Conservation (phyloP, 2,888 invertebrate genomes). For the Eucera pruinosa region DNA sequence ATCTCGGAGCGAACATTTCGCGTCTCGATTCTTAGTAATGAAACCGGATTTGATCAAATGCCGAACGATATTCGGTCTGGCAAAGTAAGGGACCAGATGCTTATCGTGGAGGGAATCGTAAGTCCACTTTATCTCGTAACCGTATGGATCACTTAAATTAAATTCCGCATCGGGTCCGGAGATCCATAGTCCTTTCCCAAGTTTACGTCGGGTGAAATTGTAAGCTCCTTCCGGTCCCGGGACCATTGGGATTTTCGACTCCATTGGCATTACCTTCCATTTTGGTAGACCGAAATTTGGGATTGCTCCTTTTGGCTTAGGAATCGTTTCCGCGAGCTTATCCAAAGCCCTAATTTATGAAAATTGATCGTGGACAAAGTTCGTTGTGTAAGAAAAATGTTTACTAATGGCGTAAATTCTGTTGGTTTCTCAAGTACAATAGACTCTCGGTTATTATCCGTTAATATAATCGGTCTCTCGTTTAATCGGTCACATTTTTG, state of each 20-base stretch:
- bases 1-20: conserved; percentile 83
- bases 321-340: conserved; percentile 73
- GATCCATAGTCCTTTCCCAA: conserved; percentile 78
- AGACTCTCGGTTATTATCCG: too few species aligned
- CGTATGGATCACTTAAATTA: conserved; percentile 78
- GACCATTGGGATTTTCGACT: conserved; percentile 84
- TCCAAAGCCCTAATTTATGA: conserved; percentile 72
- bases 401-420: too few species aligned
- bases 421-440: too few species aligned
- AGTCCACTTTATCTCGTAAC: conserved; percentile 71
- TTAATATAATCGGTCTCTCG: too few species aligned
- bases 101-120: conserved; percentile 82
- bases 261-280: conserved; percentile 83
- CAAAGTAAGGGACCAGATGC: conserved; percentile 75
- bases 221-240: conserved; percentile 81
- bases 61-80: conserved; percentile 54
- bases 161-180: conserved; percentile 70
- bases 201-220: conserved; percentile 82
- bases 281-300: conserved; percentile 82
- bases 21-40: conserved; percentile 81
- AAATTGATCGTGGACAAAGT: too few species aligned
- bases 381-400: too few species aligned
- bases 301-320: conserved; percentile 78
- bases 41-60: conserved; percentile 76
- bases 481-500: too few species aligned